Evolutionary conservation across 1,140 invertebrate species (phyloP).

Genomic region (Pteromalus puparum): DNA sequence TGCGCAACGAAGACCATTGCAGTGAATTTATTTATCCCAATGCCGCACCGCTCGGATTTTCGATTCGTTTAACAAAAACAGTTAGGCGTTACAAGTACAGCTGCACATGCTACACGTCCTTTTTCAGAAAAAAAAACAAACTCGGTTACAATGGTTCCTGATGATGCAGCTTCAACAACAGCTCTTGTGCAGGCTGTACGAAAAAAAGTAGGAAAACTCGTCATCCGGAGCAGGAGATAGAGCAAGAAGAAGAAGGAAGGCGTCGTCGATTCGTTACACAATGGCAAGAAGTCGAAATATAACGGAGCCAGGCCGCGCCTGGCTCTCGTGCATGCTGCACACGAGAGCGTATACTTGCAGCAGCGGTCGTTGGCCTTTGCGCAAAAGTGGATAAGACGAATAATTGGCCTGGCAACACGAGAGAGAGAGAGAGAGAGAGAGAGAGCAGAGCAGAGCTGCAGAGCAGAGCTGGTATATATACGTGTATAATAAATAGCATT

Average conservation of each 20-base stretch:
- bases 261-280: constrained; percentile 36
- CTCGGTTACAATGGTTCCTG: constrained; percentile 2
- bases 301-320: constrained; percentile 9
- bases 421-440: neutral
- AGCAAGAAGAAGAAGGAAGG: neutral
- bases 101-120: no score
- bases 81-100: neutral
- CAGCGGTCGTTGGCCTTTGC: constrained; percentile 59
- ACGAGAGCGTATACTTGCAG: constrained; percentile 26
- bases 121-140: constrained; percentile 7
- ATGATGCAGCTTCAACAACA: neutral
- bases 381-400: constrained; percentile 63
- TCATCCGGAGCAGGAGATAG: neutral
- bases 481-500: constrained; percentile 24
- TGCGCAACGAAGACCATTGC: neutral
- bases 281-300: constrained; percentile 29
- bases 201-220: constrained; percentile 18
- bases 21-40: neutral
- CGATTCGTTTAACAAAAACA: neutral
- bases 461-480: constrained; percentile 29
- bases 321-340: neutral
- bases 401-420: constrained; percentile 57
- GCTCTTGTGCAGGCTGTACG: neutral
- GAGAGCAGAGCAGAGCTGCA: neutral
- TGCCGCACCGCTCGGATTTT: neutral